phyloP scores from a whole-genome alignment of 2,888 invertebrate genomes.

The Stenoptilia bipunctidactyla region DNA sequence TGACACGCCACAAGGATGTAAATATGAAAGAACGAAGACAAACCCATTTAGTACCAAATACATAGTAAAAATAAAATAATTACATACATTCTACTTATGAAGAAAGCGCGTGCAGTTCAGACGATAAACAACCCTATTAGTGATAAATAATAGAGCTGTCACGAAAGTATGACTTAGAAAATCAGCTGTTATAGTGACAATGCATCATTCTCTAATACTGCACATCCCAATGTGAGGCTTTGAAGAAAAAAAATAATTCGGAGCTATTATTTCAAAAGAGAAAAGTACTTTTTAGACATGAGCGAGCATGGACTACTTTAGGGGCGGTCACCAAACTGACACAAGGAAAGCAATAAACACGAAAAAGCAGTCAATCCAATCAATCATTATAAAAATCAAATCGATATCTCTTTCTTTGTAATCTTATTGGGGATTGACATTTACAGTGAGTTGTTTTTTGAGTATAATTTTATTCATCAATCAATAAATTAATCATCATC shows the following conservation, averaged over 20 bases:
- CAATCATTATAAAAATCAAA: slow-evolving; percentile 58
- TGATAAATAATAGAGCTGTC: slow-evolving; percentile 71
- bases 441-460: slow-evolving; percentile 68
- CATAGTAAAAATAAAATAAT: slow-evolving; percentile 11
- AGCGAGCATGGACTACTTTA: slow-evolving; percentile 70
- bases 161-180: slow-evolving; percentile 62
- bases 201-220: slow-evolving; percentile 70
- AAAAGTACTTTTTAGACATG: slow-evolving; percentile 60
- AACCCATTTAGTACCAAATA: slow-evolving; percentile 13
- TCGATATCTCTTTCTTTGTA: slow-evolving; percentile 45
- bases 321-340: slow-evolving; percentile 72
- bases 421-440: slow-evolving; percentile 35
- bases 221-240: slow-evolving; percentile 67
- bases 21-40: slow-evolving; percentile 1
- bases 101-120: slow-evolving; percentile 45
- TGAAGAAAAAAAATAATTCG: slow-evolving; percentile 63
- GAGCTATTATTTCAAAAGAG: slow-evolving; percentile 63
- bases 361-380: slow-evolving; percentile 74
- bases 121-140: slow-evolving; percentile 56
- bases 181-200: slow-evolving; percentile 70
- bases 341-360: slow-evolving; percentile 74
- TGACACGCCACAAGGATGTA: slow-evolving; percentile 1
- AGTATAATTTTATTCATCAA: slow-evolving; percentile 36
- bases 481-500: slow-evolving; percentile 6
- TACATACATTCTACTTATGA: slow-evolving; percentile 1